Evolutionary conservation across 2,888 invertebrate species (phyloP).

Genomic region (Troides oblongomaculatus): DNA sequence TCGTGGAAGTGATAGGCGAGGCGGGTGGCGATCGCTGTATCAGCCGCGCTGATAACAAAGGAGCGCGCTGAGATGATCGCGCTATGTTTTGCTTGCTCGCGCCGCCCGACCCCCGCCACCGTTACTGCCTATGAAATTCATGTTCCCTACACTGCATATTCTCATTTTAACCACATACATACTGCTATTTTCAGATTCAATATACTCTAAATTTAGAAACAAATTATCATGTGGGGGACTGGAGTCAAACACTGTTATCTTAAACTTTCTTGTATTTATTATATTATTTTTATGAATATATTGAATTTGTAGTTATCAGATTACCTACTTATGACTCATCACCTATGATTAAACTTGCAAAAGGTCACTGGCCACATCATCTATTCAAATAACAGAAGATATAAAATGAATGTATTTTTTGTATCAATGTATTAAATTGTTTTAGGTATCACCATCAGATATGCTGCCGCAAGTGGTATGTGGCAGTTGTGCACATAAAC

Average conservation of each 20-base stretch:
- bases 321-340: constrained; percentile 65
- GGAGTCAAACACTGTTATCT: constrained; percentile 47
- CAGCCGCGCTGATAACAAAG: constrained; percentile 76
- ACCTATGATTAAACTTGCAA: constrained; percentile 68
- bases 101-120: constrained; percentile 28
- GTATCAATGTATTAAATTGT: constrained; percentile 42
- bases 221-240: constrained; percentile 67
- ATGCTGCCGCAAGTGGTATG: constrained; percentile 89
- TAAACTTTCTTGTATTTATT: constrained; percentile 14
- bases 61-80: constrained; percentile 49
- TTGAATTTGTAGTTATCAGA: constrained; percentile 59
- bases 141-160: constrained; percentile 40
- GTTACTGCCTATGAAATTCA: constrained; percentile 14
- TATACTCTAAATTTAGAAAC: constrained; percentile 75
- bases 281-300: constrained; percentile 36
- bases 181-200: constrained; percentile 74
- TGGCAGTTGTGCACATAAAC: constrained; percentile 86
- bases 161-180: constrained; percentile 46
- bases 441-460: constrained; percentile 87
- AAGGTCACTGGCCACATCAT: constrained; percentile 73
- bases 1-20: constrained; percentile 76
- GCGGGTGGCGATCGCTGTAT: constrained; percentile 63
- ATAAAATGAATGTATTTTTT: constrained; percentile 49
- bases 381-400: constrained; percentile 54
- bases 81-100: constrained; percentile 25